Percentiles rank a stretch among this genome's conserved stretches.
Conservation (phyloP, 2,113 vertebrate genomes). For the Pheucticus melanocephalus region DNA sequence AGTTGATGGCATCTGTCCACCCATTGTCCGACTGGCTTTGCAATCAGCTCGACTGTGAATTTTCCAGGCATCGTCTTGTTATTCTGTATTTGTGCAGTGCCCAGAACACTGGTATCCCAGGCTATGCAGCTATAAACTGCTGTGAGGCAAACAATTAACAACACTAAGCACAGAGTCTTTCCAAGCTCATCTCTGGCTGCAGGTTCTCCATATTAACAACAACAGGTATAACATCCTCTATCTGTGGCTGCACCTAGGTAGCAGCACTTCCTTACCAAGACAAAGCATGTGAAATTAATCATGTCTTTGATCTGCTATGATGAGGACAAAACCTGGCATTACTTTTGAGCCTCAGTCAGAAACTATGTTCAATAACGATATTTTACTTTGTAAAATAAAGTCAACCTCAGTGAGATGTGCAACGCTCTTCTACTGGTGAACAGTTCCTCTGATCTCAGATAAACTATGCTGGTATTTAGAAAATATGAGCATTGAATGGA, state of each 20-base stretch:
- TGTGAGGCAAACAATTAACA: background rate
- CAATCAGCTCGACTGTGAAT: background rate
- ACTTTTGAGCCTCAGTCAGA: background rate
- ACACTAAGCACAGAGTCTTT: background rate
- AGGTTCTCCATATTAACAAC: background rate
- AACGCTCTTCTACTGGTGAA: background rate
- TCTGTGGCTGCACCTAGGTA: background rate
- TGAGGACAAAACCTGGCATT: background rate
- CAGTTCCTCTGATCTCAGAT: background rate
- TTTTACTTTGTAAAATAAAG: background rate
- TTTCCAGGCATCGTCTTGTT: background rate
- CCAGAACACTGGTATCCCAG: background rate
- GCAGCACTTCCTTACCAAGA: background rate
- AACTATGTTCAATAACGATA: background rate
- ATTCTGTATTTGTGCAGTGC: background rate
- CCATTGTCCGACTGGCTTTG: background rate
- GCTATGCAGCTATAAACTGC: background rate
- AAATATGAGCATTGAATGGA: rapidly evolving
- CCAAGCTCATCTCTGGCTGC: background rate
- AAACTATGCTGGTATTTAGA: background rate
- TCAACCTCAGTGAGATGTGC: background rate
- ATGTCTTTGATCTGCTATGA: background rate
- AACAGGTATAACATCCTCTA: background rate
- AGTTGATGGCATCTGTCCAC: background rate
- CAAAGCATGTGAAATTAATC: background rate